Conservation (phyloP, 92 coral and sea anemone genomes). For the Zoanthus gigantus region DNA sequence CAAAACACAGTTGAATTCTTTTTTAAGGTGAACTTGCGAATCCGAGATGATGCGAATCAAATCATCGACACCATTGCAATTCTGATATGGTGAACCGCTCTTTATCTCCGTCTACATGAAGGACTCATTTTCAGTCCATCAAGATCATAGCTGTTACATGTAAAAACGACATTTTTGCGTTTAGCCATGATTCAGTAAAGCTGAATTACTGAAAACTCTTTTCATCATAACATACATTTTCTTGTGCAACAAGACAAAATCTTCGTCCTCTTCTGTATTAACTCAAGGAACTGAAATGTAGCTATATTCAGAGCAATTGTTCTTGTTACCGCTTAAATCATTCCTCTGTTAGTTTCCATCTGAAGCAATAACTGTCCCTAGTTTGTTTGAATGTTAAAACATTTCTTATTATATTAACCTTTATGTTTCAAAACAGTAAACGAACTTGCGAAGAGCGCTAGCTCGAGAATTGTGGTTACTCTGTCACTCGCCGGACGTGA, state of each 20-base stretch:
- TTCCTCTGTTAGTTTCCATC: not conserved
- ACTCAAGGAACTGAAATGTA: not conserved
- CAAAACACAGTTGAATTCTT: not conserved
- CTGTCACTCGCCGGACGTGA: not conserved
- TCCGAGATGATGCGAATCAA: not conserved
- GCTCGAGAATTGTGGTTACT: not conserved
- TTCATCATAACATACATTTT: not conserved
- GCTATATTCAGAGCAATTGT: not conserved
- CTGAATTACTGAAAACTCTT: not conserved
- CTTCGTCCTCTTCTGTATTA: not conserved
- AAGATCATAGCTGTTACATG: not conserved
- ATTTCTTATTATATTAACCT: not conserved
- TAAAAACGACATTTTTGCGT: not conserved
- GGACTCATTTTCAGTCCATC: not conserved
- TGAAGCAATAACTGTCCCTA: not conserved
- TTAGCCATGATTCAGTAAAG: not conserved
- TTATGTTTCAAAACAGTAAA: not conserved
- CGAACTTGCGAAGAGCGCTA: not conserved
- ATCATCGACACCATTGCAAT: not conserved
- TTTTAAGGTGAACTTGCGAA: not conserved
- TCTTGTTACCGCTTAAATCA: not conserved
- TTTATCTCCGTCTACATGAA: not conserved
- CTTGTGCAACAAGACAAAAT: not conserved
- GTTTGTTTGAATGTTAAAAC: not conserved
- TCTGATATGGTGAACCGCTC: not conserved